Evolutionary conservation across 1,140 invertebrate genomes (phyloP).

Genomic region (Papilio helenus): DNA sequence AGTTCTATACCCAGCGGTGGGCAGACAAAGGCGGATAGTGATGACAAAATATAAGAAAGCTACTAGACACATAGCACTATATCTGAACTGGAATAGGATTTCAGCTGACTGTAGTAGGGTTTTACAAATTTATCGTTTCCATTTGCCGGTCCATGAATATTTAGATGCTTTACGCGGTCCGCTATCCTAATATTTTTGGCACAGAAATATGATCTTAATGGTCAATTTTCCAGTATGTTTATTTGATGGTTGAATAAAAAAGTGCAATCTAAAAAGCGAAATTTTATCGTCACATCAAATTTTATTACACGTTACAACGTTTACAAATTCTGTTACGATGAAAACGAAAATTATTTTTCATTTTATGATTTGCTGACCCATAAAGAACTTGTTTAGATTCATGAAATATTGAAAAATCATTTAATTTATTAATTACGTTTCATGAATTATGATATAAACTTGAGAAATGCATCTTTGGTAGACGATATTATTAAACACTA

Average conservation of each 20-base stretch:
- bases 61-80: not conserved
- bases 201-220: constrained; percentile 18
- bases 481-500: no score
- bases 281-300: constrained; percentile 8
- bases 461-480: no score
- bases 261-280: not conserved
- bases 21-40: no score
- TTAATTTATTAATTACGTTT: not conserved
- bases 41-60: not conserved
- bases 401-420: not conserved
- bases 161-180: constrained; percentile 53
- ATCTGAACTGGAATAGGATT: not conserved
- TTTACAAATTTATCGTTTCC: constrained; percentile 36
- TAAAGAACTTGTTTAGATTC: not conserved
- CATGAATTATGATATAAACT: not conserved
- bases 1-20: no score
- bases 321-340: not conserved
- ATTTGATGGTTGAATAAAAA: constrained; percentile 14
- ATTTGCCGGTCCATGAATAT: constrained; percentile 60
- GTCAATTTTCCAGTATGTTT: not conserved
- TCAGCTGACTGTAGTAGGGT: not conserved
- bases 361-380: not conserved
- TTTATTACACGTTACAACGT: constrained; percentile 8
- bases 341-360: not conserved
- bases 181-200: constrained; percentile 45